A percentile compares a stretch with the other conserved stretches of the same genome.
Evolutionary conservation across 2,113 vertebrate genomes (phyloP).

Genomic region (Plestiodon gilberti): DNA sequence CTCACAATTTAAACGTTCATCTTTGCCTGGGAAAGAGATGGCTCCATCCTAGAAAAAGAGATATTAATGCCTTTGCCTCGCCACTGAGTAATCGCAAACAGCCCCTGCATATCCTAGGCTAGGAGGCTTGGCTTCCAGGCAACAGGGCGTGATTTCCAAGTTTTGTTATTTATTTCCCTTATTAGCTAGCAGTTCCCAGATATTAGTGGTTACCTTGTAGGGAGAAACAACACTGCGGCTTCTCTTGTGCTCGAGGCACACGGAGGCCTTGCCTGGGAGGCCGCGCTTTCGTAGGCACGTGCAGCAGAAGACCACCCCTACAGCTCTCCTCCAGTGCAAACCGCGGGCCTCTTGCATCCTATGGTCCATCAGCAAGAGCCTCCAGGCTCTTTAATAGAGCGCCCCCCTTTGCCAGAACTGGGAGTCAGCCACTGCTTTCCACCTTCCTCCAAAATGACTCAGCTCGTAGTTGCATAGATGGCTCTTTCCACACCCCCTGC

Average conservation of each 20-base stretch:
- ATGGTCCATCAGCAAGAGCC: not conserved
- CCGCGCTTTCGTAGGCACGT: not conserved
- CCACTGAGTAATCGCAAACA: not conserved
- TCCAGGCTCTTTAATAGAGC: not conserved
- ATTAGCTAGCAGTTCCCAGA: not conserved
- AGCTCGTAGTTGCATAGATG: not conserved
- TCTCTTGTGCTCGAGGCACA: not conserved
- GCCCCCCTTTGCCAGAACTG: not conserved
- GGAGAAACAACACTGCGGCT: not conserved
- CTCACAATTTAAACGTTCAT: not conserved
- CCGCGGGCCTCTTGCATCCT: not conserved
- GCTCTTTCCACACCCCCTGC: not conserved
- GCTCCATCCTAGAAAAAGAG: not conserved
- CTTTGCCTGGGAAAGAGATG: not conserved
- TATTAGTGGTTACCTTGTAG: not conserved
- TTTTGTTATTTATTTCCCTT: too few species aligned
- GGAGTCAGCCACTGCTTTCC: not conserved
- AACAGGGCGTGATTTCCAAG: not conserved
- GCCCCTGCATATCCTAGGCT: not conserved
- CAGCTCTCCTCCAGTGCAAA: not conserved
- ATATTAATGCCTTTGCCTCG: not conserved
- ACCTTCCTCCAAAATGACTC: conserved; percentile 5
- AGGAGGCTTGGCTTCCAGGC: not conserved
- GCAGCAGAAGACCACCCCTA: conserved; percentile 10
- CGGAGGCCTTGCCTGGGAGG: not conserved